These are phyloP conservation scores for Rhagophthalmus giganteus DNA, from an alignment of 2,888 invertebrate genomes.

Conservation along the genomic window DNA sequence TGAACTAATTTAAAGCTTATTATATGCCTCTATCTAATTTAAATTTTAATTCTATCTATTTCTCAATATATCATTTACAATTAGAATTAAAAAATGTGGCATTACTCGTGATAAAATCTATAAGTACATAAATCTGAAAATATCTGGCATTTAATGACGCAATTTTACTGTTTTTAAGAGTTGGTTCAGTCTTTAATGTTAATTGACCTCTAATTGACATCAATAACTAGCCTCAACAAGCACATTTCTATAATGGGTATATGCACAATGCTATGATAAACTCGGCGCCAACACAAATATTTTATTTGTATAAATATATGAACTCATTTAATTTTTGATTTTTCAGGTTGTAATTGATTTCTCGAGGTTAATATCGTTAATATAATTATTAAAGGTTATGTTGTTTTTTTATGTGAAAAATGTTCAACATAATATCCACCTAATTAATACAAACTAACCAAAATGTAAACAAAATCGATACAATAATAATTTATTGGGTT, in stretches of 20 bases:
- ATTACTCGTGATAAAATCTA: too few relatives aligned
- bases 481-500: too few relatives aligned
- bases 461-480: too few relatives aligned
- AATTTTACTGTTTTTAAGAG: slow-evolving; percentile 38
- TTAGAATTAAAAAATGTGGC: too few relatives aligned
- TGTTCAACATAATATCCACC: too few relatives aligned
- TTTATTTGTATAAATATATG: slow-evolving; percentile 14
- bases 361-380: slow-evolving; percentile 2
- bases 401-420: neutral
- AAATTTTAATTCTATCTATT: too few relatives aligned
- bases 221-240: slow-evolving; percentile 51
- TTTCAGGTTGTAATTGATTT: slow-evolving; percentile 5
- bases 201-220: slow-evolving; percentile 55
- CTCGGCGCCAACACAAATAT: slow-evolving; percentile 31
- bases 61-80: too few relatives aligned
- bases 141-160: slow-evolving; percentile 48
- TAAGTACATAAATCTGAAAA: slow-evolving; percentile 49
- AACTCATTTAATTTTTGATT: slow-evolving; percentile 10
- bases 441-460: too few relatives aligned
- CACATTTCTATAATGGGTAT: slow-evolving; percentile 40
- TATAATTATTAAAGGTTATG: slow-evolving; percentile 3
- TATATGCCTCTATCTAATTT: too few relatives aligned
- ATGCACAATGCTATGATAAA: slow-evolving; percentile 31
- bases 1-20: too few relatives aligned
- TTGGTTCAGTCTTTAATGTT: slow-evolving; percentile 50